Conservation (phyloP, 2,888 invertebrate species). For the Nephrotoma guestfalica region DNA sequence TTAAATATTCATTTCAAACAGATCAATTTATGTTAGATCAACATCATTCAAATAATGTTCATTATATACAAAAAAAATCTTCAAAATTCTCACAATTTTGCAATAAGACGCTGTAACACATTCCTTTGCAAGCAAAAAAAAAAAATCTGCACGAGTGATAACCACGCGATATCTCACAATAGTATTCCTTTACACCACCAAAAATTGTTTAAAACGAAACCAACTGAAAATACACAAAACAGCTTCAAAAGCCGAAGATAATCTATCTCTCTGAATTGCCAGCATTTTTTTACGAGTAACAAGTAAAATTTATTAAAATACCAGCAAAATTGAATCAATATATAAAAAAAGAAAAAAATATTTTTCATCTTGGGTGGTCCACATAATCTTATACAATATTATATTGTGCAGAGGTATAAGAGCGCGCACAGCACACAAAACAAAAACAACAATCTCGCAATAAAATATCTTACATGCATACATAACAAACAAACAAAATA, state of each 20-base stretch:
- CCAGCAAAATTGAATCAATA: neutral
- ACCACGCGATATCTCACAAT: neutral
- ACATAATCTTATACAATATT: neutral
- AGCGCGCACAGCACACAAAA: neutral
- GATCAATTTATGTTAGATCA: neutral
- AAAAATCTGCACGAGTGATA: neutral
- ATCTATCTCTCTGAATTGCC: neutral
- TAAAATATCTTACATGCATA: neutral
- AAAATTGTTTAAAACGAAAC: neutral
- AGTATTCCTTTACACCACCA: neutral
- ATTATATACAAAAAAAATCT: neutral
- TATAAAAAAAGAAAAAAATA: neutral
- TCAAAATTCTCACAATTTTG: neutral
- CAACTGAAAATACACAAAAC: neutral
- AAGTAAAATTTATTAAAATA: neutral
- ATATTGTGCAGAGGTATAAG: neutral
- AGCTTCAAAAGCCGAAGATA: neutral
- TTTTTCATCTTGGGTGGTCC: neutral
- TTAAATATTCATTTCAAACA: neutral
- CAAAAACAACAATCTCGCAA: neutral
- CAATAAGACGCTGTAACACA: neutral
- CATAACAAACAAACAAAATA: neutral
- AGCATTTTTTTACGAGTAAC: neutral
- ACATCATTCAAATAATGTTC: neutral
- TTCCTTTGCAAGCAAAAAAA: neutral